A percentile compares a stretch with the other conserved stretches of the same genome.
These are phyloP conservation scores for Dorcus parallelipipedus DNA, from an alignment of 2,888 invertebrate species.

Conservation along the genomic window DNA sequence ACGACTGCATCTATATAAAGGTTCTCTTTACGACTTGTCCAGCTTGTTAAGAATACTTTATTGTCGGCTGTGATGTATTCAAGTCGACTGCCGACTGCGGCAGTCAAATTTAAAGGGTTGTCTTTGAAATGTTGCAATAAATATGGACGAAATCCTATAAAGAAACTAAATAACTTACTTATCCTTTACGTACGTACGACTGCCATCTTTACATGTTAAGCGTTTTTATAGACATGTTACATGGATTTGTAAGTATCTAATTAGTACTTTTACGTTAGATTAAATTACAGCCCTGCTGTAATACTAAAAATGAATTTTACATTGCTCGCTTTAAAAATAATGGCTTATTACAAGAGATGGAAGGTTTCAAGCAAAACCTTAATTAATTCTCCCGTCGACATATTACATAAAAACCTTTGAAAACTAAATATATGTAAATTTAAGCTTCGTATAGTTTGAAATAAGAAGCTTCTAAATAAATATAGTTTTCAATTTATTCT, in stretches of 20 bases:
- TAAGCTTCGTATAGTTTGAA: too few species aligned
- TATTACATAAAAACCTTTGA: too few species aligned
- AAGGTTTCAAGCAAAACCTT: too few species aligned
- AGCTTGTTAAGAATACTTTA: constrained; percentile 36
- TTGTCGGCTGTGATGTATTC: constrained; percentile 32
- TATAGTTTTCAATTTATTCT: too few species aligned
- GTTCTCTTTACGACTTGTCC: constrained; percentile 31
- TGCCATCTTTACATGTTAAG: not conserved
- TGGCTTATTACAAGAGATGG: not conserved
- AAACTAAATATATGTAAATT: too few species aligned
- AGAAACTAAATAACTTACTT: constrained; percentile 26
- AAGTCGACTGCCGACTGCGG: constrained; percentile 19
- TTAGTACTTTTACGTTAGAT: not conserved
- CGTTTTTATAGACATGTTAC: not conserved
- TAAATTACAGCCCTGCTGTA: not conserved
- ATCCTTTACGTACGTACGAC: constrained; percentile 1
- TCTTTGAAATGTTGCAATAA: constrained; percentile 17
- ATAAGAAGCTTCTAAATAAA: too few species aligned
- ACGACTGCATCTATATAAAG: constrained; percentile 29
- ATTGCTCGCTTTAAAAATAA: not conserved
- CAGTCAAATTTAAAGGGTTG: constrained; percentile 19
- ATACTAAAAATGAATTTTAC: not conserved
- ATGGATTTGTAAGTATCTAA: not conserved
- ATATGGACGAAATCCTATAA: constrained; percentile 23
- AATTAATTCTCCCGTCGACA: too few species aligned